These are phyloP conservation scores for Ophiodon elongatus DNA, from an alignment of 2,113 vertebrate species.

Conservation along the genomic window DNA sequence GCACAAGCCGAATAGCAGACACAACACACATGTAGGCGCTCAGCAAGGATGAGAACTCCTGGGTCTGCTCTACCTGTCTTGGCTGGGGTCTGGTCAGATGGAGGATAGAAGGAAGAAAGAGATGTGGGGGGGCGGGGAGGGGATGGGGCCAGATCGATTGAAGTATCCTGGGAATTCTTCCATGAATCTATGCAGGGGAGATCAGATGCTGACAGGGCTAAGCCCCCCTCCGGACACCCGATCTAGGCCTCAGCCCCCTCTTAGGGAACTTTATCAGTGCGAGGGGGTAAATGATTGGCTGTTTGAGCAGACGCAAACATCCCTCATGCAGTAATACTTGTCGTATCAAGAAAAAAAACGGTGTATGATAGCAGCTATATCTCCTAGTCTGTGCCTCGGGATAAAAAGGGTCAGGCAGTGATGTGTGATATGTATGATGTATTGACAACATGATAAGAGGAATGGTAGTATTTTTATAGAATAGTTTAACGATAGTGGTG, in stretches of 20 bases:
- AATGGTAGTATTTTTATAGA: conserved; percentile 28
- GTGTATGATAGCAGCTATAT: conserved; percentile 39
- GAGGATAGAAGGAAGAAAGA: conserved; percentile 20
- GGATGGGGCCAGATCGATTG: conserved; percentile 56
- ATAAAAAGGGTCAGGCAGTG: conserved; percentile 29
- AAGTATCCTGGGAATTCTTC: conserved; percentile 60
- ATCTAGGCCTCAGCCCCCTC: conserved; percentile 13
- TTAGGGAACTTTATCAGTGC: conserved; percentile 28
- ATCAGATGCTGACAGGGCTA: conserved; percentile 65
- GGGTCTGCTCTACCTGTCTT: conserved; percentile 25
- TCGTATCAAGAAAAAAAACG: conserved; percentile 35
- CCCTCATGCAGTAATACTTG: conserved; percentile 24
- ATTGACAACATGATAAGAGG: conserved; percentile 33
- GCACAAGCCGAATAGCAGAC: conserved; percentile 7
- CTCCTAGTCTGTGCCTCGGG: conserved; percentile 41
- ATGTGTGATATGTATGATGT: conserved; percentile 36
- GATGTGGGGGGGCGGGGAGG: conserved; percentile 35
- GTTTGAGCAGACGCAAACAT: conserved; percentile 38
- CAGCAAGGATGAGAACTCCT: conserved; percentile 27
- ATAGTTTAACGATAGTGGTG: conserved; percentile 13
- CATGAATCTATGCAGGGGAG: conserved; percentile 59
- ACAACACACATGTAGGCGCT: conserved; percentile 34
- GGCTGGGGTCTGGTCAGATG: conserved; percentile 49
- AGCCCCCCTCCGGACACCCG: conserved; percentile 33
- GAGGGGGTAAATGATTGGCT: conserved; percentile 37